phyloP scores from a whole-genome alignment of 2,113 vertebrate species.

The Murina feae region DNA sequence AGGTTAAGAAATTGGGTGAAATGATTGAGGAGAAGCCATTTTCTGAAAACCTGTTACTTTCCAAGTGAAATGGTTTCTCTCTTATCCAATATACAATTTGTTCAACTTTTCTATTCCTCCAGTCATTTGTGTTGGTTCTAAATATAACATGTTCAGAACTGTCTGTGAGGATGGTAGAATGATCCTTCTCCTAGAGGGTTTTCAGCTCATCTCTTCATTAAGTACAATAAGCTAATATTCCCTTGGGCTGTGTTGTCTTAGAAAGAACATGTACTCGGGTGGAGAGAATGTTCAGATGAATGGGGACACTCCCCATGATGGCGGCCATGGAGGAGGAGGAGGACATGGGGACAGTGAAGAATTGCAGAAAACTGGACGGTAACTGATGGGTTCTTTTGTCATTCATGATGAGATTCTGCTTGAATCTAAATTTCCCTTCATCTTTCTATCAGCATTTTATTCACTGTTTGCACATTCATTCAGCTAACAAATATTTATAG shows the following conservation, averaged over 20 bases:
- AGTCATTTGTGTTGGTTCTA: not conserved
- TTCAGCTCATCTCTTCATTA: not conserved
- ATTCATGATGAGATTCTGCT: not conserved
- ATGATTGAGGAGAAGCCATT: not conserved
- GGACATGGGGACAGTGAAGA: constrained; percentile 91
- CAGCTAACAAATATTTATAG: not conserved
- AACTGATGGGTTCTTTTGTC: constrained; percentile 33
- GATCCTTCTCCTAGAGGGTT: not conserved
- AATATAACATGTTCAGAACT: not conserved
- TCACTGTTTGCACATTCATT: not conserved
- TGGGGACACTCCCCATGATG: constrained; percentile 90
- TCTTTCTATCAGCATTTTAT: not conserved
- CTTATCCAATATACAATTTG: not conserved
- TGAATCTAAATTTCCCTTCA: not conserved
- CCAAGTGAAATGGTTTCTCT: not conserved
- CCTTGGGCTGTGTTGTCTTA: constrained; percentile 64
- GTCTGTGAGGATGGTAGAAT: not conserved
- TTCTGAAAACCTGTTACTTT: not conserved
- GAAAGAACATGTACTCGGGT: constrained; percentile 96
- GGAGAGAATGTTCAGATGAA: constrained; percentile 95
- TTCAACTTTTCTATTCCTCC: not conserved
- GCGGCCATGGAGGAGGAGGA: constrained; percentile 85
- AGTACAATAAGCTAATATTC: not conserved
- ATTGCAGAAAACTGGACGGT: constrained; percentile 92
- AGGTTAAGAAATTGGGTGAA: not conserved